phyloP scores from a whole-genome alignment of 2,888 invertebrate genomes.

The Sminthurides aquaticus region DNA sequence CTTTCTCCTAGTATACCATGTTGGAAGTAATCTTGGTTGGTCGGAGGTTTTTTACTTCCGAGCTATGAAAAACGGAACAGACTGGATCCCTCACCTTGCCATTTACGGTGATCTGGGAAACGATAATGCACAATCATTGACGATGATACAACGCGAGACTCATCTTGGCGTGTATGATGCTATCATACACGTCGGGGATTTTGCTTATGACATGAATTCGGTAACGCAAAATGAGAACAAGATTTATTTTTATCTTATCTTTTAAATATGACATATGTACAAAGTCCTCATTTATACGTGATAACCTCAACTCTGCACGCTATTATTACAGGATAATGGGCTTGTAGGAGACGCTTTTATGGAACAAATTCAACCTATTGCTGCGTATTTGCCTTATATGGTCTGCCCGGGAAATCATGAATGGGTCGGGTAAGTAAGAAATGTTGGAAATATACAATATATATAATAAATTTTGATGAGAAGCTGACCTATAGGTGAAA shows the following conservation, averaged over 20 bases:
- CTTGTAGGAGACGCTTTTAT: constrained; percentile 85
- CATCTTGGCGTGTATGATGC: constrained; percentile 73
- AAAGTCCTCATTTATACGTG: not conserved
- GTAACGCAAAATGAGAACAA: too few species aligned
- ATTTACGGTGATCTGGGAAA: constrained; percentile 93
- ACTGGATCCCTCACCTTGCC: constrained; percentile 74
- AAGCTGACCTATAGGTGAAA: too few species aligned
- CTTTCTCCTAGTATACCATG: constrained; percentile 69
- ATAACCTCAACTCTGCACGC: too few species aligned
- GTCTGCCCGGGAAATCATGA: constrained; percentile 81
- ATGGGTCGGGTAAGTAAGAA: constrained; percentile 4
- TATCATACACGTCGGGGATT: constrained; percentile 86
- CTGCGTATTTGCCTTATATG: constrained; percentile 86
- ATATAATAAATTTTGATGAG: too few species aligned
- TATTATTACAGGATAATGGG: constrained; percentile 58
- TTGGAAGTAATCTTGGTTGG: constrained; percentile 73
- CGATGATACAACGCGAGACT: constrained; percentile 74
- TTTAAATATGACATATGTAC: not conserved
- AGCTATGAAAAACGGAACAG: constrained; percentile 58
- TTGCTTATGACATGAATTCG: constrained; percentile 86
- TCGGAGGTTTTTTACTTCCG: constrained; percentile 69
- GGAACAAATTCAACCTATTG: constrained; percentile 81
- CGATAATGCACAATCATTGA: constrained; percentile 78
- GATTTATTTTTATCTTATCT: constrained; percentile 2
- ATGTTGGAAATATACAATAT: not conserved